Base-by-base conservation (phyloP, 2,113 vertebrate genomes). In the Megaceryle maxima region DNA sequence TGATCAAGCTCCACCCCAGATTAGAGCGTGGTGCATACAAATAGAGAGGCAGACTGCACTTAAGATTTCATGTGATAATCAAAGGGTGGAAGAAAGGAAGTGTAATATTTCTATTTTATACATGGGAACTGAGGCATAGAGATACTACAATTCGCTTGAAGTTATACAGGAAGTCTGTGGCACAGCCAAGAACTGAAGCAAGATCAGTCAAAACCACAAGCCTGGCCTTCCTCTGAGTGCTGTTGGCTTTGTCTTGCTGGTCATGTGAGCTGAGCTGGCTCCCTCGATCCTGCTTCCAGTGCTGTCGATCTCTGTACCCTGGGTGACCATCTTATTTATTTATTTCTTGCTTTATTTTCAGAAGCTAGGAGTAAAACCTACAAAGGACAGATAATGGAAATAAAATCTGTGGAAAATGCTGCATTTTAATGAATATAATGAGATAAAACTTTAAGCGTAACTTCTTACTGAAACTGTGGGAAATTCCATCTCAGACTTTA, bases 131-230 rank as follows among this genome's bases (percentile, higher is more conserved):
- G 88, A 92, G 53, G 68, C 29, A 2, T 70, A 90, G 81, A 68
- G 63, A 63, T 56, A 60, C 26, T 90, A 21, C 1, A 3, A 60
- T 63, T 60, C 48, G 68, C 64, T 78, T 13, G 2, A 41, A 93
- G 80, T 91, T 87, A 57, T 72, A 69, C 83, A 81, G 92, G 88
- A 96, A 94, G 62, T 82, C 73, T 96, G 92, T 75, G 92, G 88
- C 88, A 90, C 80, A 88, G 83, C 88, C 88, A 92, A 93, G 86
- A 88, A 68, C 83, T 78, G 69, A 90, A 41, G 80, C 50, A 66
- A 91, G 68, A 93, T 93, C 90, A 83, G 73, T 78, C 90, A 44
- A 67, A 88, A 96, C 94, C 64, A 1, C 93, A 93, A 90, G 88
- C 13, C 88, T 95, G 88, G 93, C 77, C 92, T 90, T 78, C 76